Percentiles rank a stretch among this genome's conserved stretches.
Evolutionary conservation across 2,113 vertebrate species (phyloP).

Genomic region (Benitochromis conjunctus): DNA sequence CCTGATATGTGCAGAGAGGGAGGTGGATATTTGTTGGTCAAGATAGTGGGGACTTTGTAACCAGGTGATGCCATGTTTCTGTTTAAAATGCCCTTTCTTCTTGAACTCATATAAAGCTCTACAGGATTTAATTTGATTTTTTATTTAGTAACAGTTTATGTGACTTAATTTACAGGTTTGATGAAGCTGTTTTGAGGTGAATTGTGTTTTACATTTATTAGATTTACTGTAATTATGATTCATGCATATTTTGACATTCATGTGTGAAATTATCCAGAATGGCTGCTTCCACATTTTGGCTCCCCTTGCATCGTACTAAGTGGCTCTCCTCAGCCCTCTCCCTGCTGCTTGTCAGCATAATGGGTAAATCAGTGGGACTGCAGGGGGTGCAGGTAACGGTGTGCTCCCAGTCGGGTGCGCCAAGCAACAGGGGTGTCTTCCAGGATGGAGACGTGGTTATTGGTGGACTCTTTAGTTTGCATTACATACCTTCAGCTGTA

Average conservation of each 20-base stretch:
- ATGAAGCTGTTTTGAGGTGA: neutral
- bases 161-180: neutral
- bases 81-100: neutral
- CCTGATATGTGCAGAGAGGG: neutral
- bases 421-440: slow-evolving; percentile 28
- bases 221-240: neutral
- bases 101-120: neutral
- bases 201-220: neutral
- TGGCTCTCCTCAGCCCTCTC: neutral
- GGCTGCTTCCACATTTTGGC: slow-evolving; percentile 14
- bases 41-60: neutral
- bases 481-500: slow-evolving; percentile 18
- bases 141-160: neutral
- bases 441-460: slow-evolving; percentile 68
- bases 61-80: neutral
- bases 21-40: neutral
- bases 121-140: neutral
- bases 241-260: neutral
- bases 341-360: slow-evolving; percentile 11
- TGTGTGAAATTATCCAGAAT: neutral
- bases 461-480: slow-evolving; percentile 60
- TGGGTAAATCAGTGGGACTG: neutral
- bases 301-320: neutral
- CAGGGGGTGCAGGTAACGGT: neutral
- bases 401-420: slow-evolving; percentile 36